Base-by-base conservation (phyloP, 2,888 invertebrate genomes). In the Hemicrepidius hirtus region DNA sequence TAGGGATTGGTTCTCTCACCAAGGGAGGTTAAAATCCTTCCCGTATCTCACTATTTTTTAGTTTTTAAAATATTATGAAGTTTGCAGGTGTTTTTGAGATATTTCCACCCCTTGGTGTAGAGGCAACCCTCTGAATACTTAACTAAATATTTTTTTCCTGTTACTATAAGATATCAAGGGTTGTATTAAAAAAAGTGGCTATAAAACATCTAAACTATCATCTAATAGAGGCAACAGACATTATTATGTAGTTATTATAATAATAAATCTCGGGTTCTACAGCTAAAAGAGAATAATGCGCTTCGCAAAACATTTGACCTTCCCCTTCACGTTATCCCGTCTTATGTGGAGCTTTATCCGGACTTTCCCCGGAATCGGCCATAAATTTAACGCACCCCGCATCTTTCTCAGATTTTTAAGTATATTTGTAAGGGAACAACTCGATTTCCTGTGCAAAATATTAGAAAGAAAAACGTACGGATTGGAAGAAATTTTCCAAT, bases 161-260 rank as follows among this genome's bases (percentile, higher is more conserved):
- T 44, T 41, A 41, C 7, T 40, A 32, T 32, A 44, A 69, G 41
- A 55, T 32, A 37, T 24, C 53, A 62, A 60, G 44, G 35, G 53
- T 20, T 41, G 60, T 44, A 69, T 62, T 55, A 70, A 66, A 69
- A n/a, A 70, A 71, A 77, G 72, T 64, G 71, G 75, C 77, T 73
- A 81, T 80, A 80, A 81, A 80, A 78, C 77, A 80, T 76, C 75
- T 76, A 79, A 82, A 81, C 78, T 78, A 79, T 78, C 79, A 77
- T 80, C 79, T 76, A 81, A 81, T 80, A 77, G 80, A 79, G 77
- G 76, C 79, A 78, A 76, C 73, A 71, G 80, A 82, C 83, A 82
- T 83, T 83, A 83, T 83, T 81, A 82, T 82, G 82, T 82, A 82
- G 82, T 84, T 83, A 83, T 83, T 83, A 82, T 82, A 80, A 83